Percentiles rank a stretch among this genome's conserved stretches.
Conservation (phyloP, 2,888 invertebrate genomes). For the Camponotus fellah region DNA sequence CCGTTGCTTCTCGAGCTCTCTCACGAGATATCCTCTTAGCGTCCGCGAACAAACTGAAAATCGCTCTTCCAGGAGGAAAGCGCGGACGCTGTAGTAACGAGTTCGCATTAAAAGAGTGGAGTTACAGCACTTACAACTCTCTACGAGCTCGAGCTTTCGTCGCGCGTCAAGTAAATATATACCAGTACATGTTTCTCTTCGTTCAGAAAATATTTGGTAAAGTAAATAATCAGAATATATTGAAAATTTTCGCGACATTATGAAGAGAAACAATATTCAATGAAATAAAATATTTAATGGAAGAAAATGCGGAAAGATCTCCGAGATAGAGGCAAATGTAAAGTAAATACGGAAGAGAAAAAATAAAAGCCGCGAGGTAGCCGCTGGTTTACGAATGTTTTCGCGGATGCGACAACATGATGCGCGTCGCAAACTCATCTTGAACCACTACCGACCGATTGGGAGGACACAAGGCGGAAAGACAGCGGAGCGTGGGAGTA, state of each 20-base stretch:
- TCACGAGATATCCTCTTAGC: conserved; percentile 36
- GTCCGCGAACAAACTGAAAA: conserved; percentile 39
- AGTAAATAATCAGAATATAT: not conserved
- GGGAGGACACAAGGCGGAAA: conserved; percentile 20
- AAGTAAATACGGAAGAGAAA: conserved; percentile 39
- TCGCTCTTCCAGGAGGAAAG: conserved; percentile 18
- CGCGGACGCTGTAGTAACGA: conserved; percentile 20
- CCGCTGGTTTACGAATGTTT: conserved; percentile 30
- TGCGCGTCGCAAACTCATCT: conserved; percentile 31
- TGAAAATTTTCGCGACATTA: too few relatives aligned
- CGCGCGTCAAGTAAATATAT: not conserved
- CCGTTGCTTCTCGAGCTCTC: conserved; percentile 40
- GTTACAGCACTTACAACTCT: not conserved
- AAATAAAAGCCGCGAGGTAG: conserved; percentile 26
- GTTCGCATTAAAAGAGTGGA: conserved; percentile 14
- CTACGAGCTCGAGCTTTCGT: not conserved
- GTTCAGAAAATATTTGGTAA: not conserved
- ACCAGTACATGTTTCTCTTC: not conserved
- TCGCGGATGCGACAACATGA: conserved; percentile 46
- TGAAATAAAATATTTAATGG: not conserved
- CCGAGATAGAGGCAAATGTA: conserved; percentile 18
- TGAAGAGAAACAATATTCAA: not conserved
- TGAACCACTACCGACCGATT: conserved; percentile 33
- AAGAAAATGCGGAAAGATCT: not conserved
- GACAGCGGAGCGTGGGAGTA: conserved; percentile 44